phyloP scores from a whole-genome alignment of 2,113 vertebrate species.

The Corythaeola cristata region DNA sequence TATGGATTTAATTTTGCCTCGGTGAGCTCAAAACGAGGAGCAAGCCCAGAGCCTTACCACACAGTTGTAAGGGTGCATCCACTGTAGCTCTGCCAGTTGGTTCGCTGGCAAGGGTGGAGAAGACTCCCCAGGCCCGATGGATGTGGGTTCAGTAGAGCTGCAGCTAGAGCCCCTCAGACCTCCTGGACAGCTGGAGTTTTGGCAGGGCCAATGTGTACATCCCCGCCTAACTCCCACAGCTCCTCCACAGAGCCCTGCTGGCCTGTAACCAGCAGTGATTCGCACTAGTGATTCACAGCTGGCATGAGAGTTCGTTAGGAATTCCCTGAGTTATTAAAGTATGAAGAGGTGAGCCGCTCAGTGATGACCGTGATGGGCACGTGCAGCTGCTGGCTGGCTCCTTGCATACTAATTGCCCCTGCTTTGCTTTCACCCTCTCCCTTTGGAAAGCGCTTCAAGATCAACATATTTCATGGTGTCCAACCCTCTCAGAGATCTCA shows the following conservation, averaged over 20 bases:
- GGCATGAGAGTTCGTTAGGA: not conserved
- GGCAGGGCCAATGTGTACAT: rapidly evolving
- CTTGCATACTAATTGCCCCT: not conserved
- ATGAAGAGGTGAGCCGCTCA: not conserved
- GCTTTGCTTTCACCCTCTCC: not conserved
- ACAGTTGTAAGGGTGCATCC: not conserved
- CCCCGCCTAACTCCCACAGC: rapidly evolving
- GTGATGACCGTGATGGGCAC: rapidly evolving
- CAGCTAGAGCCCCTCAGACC: not conserved
- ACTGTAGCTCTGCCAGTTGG: not conserved
- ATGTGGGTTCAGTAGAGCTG: rapidly evolving
- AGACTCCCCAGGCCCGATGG: rapidly evolving
- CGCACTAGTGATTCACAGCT: rapidly evolving
- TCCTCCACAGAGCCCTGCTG: rapidly evolving
- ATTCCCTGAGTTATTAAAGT: not conserved
- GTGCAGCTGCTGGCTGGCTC: not conserved
- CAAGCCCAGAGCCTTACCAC: not conserved
- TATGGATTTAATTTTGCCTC: conserved; percentile 3
- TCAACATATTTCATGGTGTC: not conserved
- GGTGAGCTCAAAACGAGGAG: not conserved
- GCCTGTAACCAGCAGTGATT: not conserved
- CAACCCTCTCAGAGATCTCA: conserved; percentile 4
- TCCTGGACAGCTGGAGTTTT: not conserved
- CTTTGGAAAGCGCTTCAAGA: not conserved
- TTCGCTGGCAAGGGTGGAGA: not conserved